Evolutionary conservation across 2,888 invertebrate species (phyloP).

Genomic region (Eledona agricola): DNA sequence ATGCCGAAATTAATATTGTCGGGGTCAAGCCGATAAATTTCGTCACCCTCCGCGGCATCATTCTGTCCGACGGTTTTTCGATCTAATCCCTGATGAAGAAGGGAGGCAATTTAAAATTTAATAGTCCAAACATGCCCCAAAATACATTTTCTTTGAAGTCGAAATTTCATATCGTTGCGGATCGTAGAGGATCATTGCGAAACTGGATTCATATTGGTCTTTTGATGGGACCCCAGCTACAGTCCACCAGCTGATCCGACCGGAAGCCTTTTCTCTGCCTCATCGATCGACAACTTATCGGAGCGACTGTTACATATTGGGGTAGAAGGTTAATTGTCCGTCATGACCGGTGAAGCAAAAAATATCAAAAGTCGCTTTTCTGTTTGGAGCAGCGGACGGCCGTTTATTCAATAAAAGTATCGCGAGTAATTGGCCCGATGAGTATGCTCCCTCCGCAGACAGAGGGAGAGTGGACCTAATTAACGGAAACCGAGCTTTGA

Average conservation of each 20-base stretch:
- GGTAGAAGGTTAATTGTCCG: conserved; percentile 41
- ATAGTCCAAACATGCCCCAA: conserved; percentile 38
- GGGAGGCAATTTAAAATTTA: conserved; percentile 43
- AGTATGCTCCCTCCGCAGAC: too few species aligned
- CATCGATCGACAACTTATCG: conserved; percentile 14
- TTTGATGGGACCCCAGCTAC: conserved; percentile 38
- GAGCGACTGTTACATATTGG: conserved; percentile 31
- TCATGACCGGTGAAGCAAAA: conserved; percentile 39
- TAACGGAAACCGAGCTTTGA: conserved; percentile 19
- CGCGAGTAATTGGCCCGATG: conserved; percentile 32
- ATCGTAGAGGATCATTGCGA: conserved; percentile 38
- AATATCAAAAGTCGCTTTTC: conserved; percentile 32
- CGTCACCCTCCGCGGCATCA: not conserved
- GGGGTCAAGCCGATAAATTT: conserved; percentile 13
- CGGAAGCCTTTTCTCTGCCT: conserved; percentile 3
- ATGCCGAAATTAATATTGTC: conserved; percentile 1
- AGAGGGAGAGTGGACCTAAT: conserved; percentile 10
- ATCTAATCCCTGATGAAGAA: conserved; percentile 19
- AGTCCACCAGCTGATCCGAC: conserved; percentile 26
- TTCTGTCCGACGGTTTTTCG: not conserved
- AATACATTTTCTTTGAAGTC: conserved; percentile 40
- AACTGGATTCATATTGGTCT: conserved; percentile 43
- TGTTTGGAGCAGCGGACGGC: conserved; percentile 4
- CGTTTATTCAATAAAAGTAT: conserved; percentile 25
- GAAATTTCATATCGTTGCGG: conserved; percentile 40